phyloP scores from a whole-genome alignment of 2,888 invertebrate species.

The Phragmatobia fuliginosa region DNA sequence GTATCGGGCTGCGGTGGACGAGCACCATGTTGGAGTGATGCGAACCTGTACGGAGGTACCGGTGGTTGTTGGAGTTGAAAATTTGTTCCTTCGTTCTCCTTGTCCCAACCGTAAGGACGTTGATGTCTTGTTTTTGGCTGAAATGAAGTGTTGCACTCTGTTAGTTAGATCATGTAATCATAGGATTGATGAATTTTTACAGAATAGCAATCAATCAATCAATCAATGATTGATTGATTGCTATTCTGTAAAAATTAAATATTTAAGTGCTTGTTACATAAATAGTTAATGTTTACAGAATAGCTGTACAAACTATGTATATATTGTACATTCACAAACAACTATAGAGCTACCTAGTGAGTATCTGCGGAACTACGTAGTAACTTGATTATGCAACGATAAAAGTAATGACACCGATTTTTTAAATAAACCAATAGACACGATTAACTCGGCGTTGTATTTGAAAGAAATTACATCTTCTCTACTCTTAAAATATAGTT shows the following conservation, averaged over 20 bases:
- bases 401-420: too few species aligned
- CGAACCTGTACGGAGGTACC: slow-evolving; percentile 88
- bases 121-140: slow-evolving; percentile 92
- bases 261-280: too few species aligned
- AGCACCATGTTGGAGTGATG: slow-evolving; percentile 89
- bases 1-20: slow-evolving; percentile 72
- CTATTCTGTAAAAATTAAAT: too few species aligned
- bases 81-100: slow-evolving; percentile 74
- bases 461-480: too few species aligned
- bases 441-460: too few species aligned
- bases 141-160: slow-evolving; percentile 49
- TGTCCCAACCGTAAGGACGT: slow-evolving; percentile 92
- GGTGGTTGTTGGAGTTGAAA: slow-evolving; percentile 86
- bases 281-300: neutral
- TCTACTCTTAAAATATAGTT: too few species aligned
- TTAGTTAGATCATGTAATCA: neutral
- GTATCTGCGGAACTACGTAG: too few species aligned
- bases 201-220: too few species aligned
- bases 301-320: neutral
- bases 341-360: too few species aligned
- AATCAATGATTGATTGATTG: too few species aligned
- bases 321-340: neutral
- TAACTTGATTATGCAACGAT: too few species aligned
- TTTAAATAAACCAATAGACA: too few species aligned
- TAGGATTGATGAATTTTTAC: neutral